A percentile compares a stretch with the other conserved stretches of the same genome.
These are phyloP conservation scores for Eustalomyia histrio DNA, from an alignment of 2,888 invertebrate species.

Conservation along the genomic window DNA sequence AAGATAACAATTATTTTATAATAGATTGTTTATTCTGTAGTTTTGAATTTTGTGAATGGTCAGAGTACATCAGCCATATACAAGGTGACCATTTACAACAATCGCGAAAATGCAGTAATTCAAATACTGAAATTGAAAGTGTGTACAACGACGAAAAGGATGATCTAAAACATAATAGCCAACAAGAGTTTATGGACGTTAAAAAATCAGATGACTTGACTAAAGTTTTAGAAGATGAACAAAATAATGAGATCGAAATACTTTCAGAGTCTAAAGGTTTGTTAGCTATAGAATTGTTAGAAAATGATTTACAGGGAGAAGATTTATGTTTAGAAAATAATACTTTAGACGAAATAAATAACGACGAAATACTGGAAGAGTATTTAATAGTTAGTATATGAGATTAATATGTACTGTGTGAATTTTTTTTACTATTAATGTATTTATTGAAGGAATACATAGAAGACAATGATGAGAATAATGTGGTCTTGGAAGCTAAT, in stretches of 20 bases:
- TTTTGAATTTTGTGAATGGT: conserved; percentile 22
- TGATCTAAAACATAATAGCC: neutral
- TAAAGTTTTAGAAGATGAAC: neutral
- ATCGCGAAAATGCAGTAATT: neutral
- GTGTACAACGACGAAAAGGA: neutral
- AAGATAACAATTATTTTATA: conserved; percentile 7
- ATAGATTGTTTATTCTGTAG: conserved; percentile 46
- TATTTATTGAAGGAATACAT: neutral
- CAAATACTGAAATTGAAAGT: neutral
- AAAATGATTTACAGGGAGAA: neutral
- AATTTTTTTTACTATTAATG: no score
- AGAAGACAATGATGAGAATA: neutral
- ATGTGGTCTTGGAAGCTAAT: neutral
- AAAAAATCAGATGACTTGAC: neutral
- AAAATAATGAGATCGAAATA: neutral
- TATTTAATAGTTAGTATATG: conserved; percentile 9
- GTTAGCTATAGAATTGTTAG: neutral
- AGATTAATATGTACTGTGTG: neutral
- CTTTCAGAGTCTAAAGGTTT: neutral
- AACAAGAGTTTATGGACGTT: neutral
- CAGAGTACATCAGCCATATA: conserved; percentile 23
- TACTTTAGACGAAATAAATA: neutral
- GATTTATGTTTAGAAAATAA: neutral
- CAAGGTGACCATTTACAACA: conserved; percentile 11
- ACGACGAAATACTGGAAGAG: conserved; percentile 13